These are phyloP conservation scores for Osmerus eperlanus DNA, from an alignment of 2,113 vertebrate species.

Conservation along the genomic window DNA sequence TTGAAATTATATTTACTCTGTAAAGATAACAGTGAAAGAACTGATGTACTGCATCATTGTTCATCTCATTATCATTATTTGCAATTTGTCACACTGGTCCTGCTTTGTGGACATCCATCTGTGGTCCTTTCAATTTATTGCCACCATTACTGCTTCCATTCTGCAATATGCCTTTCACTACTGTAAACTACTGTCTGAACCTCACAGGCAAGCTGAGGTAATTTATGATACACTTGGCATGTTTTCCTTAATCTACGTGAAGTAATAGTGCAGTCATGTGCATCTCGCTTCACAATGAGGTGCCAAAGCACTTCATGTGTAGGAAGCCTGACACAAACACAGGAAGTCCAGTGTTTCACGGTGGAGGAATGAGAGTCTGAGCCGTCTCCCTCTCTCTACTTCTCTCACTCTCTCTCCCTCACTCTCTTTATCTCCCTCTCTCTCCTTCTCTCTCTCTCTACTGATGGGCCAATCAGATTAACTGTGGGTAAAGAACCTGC, in stretches of 20 bases:
- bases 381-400: constrained; percentile 6
- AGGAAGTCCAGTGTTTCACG: constrained; percentile 73
- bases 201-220: constrained; percentile 18
- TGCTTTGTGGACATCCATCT: constrained; percentile 18
- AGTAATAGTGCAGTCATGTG: constrained; percentile 58
- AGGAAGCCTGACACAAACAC: constrained; percentile 80
- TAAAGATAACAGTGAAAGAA: constrained; percentile 23
- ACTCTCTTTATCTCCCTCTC: too few relatives aligned
- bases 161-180: constrained; percentile 17
- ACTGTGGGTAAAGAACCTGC: constrained; percentile 54
- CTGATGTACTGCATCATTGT: constrained; percentile 31
- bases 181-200: constrained; percentile 3
- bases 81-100: constrained; percentile 46
- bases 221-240: constrained; percentile 48
- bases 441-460: neutral
- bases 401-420: neutral
- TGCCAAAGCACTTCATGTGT: constrained; percentile 66
- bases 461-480: constrained; percentile 69
- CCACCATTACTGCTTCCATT: constrained; percentile 1
- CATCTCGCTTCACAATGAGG: constrained; percentile 69
- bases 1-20: neutral
- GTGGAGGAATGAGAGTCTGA: constrained; percentile 16
- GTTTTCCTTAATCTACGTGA: constrained; percentile 60
- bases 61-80: constrained; percentile 40
- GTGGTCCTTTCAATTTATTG: constrained; percentile 9